These are phyloP conservation scores for Moxostoma hubbsi DNA, from an alignment of 2,797 vertebrate species.

Conservation along the genomic window DNA sequence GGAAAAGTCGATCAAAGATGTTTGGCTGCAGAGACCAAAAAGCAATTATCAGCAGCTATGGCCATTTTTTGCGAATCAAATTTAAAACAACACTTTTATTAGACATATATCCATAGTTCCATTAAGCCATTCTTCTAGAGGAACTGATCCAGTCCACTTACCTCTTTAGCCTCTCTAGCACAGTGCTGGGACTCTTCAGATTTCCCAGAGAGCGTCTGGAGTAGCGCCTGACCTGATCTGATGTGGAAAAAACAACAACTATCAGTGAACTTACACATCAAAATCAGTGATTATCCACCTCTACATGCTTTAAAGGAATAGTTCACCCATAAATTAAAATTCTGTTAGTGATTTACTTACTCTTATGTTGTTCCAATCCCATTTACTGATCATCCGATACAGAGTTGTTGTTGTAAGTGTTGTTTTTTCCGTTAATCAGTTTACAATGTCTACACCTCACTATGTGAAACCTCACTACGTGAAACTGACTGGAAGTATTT, in stretches of 20 bases:
- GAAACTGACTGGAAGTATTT: no score
- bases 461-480: no score
- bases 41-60: neutral
- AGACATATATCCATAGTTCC: no score
- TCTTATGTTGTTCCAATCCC: no score
- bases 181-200: constrained; percentile 64
- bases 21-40: constrained; percentile 74
- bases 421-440: no score
- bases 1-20: constrained; percentile 88
- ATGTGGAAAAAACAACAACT: constrained; percentile 18
- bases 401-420: no score
- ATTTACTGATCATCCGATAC: no score
- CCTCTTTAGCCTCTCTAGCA: constrained; percentile 80
- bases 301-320: neutral
- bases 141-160: constrained; percentile 66
- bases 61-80: neutral
- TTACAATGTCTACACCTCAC: no score
- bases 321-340: no score
- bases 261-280: neutral
- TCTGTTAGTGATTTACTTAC: no score
- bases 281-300: constrained; percentile 17
- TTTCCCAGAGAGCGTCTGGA: constrained; percentile 75
- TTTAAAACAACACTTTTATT: neutral
- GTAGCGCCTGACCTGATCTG: constrained; percentile 70
- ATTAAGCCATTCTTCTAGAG: no score